Evolutionary conservation across 2,113 vertebrate species (phyloP).

Genomic region (Lophochroa leadbeateri): DNA sequence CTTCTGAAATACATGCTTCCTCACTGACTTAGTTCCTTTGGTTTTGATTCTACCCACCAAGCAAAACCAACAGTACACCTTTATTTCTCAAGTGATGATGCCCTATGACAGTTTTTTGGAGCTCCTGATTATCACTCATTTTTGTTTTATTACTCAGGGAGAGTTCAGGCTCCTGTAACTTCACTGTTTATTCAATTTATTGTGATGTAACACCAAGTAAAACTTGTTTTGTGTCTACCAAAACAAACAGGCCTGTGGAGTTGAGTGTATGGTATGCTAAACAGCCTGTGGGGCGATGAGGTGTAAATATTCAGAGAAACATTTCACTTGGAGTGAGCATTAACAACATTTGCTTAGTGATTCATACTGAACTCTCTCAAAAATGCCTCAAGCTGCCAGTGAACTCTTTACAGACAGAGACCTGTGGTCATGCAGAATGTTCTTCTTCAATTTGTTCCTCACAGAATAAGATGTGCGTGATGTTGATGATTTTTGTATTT

Average conservation of each 20-base stretch:
- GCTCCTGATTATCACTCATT: neutral
- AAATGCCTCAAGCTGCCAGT: neutral
- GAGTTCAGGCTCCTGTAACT: neutral
- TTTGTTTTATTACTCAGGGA: neutral
- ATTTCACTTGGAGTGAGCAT: neutral
- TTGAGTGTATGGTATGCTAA: neutral
- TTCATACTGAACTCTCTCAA: neutral
- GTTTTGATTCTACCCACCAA: neutral
- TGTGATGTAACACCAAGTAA: neutral
- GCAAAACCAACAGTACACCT: neutral
- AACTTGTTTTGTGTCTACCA: neutral
- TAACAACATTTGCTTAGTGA: neutral
- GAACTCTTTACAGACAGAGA: neutral
- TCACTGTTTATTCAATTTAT: neutral
- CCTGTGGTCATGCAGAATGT: neutral
- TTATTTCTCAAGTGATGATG: neutral
- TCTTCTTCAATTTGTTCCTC: neutral
- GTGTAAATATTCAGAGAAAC: neutral
- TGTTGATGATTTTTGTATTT: neutral
- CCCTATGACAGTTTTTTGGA: neutral
- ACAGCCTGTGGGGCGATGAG: neutral
- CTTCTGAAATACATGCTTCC: neutral
- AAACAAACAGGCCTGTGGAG: neutral
- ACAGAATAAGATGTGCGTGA: neutral
- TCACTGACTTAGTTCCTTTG: neutral